These are phyloP conservation scores for Cepphus grylle DNA, from an alignment of 2,113 vertebrate species.

Conservation along the genomic window DNA sequence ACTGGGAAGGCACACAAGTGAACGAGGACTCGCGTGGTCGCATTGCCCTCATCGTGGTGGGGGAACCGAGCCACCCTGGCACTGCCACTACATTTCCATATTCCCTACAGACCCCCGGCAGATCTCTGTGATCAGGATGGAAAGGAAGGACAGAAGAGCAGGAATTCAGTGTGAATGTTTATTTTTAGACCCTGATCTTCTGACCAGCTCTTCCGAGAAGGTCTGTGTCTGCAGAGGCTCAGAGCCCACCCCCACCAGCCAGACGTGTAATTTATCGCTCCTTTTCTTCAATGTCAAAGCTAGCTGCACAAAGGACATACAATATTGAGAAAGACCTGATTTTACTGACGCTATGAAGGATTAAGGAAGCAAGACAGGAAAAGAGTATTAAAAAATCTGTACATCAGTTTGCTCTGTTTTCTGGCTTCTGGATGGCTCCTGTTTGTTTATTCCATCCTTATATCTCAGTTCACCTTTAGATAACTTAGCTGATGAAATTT, in stretches of 20 bases:
- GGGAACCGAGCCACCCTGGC: background rate
- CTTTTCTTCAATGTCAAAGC: background rate
- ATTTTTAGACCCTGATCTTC: background rate
- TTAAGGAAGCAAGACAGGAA: background rate
- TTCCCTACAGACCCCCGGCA: background rate
- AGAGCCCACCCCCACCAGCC: background rate
- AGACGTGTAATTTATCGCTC: background rate
- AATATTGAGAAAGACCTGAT: background rate
- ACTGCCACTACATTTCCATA: background rate
- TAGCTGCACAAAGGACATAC: background rate
- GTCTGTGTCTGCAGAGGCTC: background rate
- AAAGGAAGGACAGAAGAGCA: background rate
- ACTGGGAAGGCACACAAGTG: background rate
- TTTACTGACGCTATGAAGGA: background rate
- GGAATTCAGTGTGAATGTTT: background rate
- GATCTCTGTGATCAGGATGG: background rate
- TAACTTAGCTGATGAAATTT: background rate
- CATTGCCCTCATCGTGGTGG: background rate
- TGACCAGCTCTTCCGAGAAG: background rate
- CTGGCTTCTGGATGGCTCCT: background rate
- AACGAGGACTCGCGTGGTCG: fast-evolving
- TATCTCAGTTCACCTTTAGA: background rate
- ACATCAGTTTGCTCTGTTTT: background rate
- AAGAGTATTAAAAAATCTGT: background rate
- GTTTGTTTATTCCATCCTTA: background rate